Base-by-base conservation (phyloP, 2,797 vertebrate genomes). In the Epinephelus awoara region DNA sequence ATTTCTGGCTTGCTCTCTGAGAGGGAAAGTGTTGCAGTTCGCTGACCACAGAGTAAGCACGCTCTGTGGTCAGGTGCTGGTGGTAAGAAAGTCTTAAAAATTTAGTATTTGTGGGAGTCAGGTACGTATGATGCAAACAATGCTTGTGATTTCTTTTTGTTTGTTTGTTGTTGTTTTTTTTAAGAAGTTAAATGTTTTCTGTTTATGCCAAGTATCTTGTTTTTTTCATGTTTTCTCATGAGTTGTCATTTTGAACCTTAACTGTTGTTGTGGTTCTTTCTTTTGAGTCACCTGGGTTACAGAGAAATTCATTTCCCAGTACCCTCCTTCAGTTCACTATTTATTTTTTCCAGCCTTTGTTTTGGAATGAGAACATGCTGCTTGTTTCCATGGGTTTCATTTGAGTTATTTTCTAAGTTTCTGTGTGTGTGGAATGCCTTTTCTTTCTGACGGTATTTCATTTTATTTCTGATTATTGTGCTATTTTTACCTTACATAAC, bases 71-170 rank as follows among this genome's bases (percentile, higher is more conserved):
- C 85, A 81, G 92, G 94, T 94, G 94, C 95, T 95, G 92, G 85
- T 92, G 94, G 95, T 96, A 96, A 96, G 96, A 96, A 96, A 96
- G 95, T 96, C 96, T 95, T 83, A 83, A 82, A 92, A 88, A 92
- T 88, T 75, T 91, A 92, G 82, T 94, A 82, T 93, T 90, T 95
- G 87, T 94, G 92, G 93, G 92, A 93, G 91, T 90, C 94, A 96
- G 96, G 96, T 96, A 96, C 94, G 96, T 96, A 96, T 96, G 72
- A 92, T 93, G 90, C 85, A 92, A 90, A 89, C 82, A 25, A 73
- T 80, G 77, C 80, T 83, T 90, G 85, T 92, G 80, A 85, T 85
- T 87, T 82, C 2, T 89, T 84, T 90, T 72, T 81, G n/a, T 82
- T 77, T 67, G 10, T 79, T 55, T 23, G 13, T 61, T 56, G 13